These are phyloP conservation scores for Cephus nigrinus DNA, from an alignment of 2,888 invertebrate genomes.

Conservation along the genomic window DNA sequence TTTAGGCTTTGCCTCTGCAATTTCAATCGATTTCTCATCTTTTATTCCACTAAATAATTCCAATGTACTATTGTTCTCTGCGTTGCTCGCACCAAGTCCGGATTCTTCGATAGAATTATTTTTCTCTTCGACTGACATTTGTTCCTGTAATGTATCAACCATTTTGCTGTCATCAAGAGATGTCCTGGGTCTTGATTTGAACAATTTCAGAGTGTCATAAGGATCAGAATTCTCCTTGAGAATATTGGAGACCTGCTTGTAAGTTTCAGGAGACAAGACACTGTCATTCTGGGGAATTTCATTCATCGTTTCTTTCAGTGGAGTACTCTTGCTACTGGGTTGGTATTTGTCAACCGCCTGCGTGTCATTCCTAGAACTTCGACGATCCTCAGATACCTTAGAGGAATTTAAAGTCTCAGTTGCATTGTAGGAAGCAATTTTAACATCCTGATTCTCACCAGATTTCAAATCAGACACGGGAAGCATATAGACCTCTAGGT, in stretches of 20 bases:
- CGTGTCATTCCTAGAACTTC: neutral
- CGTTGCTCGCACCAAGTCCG: slow-evolving; percentile 17
- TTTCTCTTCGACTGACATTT: neutral
- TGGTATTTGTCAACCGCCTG: slow-evolving; percentile 24
- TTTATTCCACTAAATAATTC: slow-evolving; percentile 34
- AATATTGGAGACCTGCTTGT: slow-evolving; percentile 49
- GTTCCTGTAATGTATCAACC: slow-evolving; percentile 17
- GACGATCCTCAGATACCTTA: neutral
- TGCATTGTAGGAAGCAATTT: neutral
- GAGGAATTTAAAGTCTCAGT: neutral
- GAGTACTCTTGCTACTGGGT: slow-evolving; percentile 26
- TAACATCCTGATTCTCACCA: slow-evolving; percentile 46
- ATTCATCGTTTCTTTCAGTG: slow-evolving; percentile 19
- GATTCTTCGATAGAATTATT: slow-evolving; percentile 23
- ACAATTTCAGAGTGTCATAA: slow-evolving; percentile 60
- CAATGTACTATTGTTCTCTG: slow-evolving; percentile 27
- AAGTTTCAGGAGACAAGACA: slow-evolving; percentile 32
- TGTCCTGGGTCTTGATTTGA: slow-evolving; percentile 43
- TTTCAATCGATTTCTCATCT: slow-evolving; percentile 24
- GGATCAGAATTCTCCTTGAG: slow-evolving; percentile 48
- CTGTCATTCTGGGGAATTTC: slow-evolving; percentile 21
- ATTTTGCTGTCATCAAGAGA: neutral
- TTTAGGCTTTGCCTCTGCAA: slow-evolving; percentile 8
- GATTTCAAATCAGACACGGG: slow-evolving; percentile 17
- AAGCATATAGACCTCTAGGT: slow-evolving; percentile 5